phyloP scores from a whole-genome alignment of 2,888 invertebrate species.

The Drosophila greeni region DNA sequence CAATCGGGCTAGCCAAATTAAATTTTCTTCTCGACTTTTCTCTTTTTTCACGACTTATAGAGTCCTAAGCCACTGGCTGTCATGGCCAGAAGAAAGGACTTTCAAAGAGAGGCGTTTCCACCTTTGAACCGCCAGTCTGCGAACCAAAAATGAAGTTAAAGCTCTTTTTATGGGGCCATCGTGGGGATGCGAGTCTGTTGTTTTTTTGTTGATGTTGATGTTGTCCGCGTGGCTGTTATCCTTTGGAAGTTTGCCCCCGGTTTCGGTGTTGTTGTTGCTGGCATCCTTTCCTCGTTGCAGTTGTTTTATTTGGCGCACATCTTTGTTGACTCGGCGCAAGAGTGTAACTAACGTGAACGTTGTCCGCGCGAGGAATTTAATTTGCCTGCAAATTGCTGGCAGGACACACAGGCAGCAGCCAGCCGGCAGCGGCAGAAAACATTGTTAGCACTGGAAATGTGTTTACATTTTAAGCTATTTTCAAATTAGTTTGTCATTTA shows the following conservation, averaged over 20 bases:
- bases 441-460: conserved; percentile 56
- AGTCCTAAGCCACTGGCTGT: conserved; percentile 9
- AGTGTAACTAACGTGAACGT: conserved; percentile 55
- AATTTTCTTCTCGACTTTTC: neutral
- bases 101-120: conserved; percentile 12
- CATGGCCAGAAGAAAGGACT: conserved; percentile 6
- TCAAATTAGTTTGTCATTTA: conserved; percentile 50
- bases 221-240: conserved; percentile 33
- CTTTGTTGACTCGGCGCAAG: conserved; percentile 66
- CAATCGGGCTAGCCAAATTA: neutral
- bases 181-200: conserved; percentile 29
- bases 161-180: conserved; percentile 59
- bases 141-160: conserved; percentile 53
- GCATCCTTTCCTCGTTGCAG: conserved; percentile 19
- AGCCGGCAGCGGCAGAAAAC: conserved; percentile 24
- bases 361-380: conserved; percentile 59
- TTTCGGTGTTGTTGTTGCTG: conserved; percentile 22
- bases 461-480: conserved; percentile 48
- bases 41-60: conserved; percentile 3
- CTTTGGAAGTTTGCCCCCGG: conserved; percentile 29
- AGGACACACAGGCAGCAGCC: conserved; percentile 40
- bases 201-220: conserved; percentile 13
- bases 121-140: conserved; percentile 10
- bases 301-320: conserved; percentile 59
- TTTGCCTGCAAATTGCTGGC: conserved; percentile 56